phyloP scores from a whole-genome alignment of 2,113 vertebrate genomes.

The Zapornia atra region DNA sequence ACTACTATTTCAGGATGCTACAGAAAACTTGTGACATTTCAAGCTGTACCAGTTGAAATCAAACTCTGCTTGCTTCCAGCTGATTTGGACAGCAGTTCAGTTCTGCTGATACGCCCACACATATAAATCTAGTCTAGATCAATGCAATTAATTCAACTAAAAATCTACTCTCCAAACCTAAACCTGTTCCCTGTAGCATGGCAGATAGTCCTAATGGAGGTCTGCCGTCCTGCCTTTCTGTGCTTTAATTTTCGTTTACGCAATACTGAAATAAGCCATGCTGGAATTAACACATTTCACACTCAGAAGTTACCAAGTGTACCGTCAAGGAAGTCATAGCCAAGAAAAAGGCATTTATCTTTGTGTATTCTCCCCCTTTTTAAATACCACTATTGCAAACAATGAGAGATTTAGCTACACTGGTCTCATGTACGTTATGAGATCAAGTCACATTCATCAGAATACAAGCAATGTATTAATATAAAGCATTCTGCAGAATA shows the following conservation, averaged over 20 bases:
- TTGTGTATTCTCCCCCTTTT: not conserved
- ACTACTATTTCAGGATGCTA: constrained; percentile 34
- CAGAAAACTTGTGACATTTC: constrained; percentile 39
- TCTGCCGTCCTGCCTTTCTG: not conserved
- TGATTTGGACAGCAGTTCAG: not conserved
- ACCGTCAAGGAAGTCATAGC: not conserved
- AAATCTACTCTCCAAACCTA: not conserved
- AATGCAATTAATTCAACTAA: not conserved
- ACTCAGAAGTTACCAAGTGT: not conserved
- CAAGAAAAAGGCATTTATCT: not conserved
- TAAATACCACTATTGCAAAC: not conserved
- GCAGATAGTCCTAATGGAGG: not conserved
- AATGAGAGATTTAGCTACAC: not conserved
- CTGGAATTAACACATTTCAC: not conserved
- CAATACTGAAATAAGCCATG: not conserved
- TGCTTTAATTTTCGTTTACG: not conserved
- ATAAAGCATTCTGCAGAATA: not conserved
- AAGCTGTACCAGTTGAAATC: constrained; percentile 14
- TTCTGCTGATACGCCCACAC: not conserved
- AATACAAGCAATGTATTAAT: not conserved
- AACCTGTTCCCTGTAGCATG: not conserved
- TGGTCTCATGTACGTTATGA: not conserved
- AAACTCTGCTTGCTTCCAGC: not conserved
- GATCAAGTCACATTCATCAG: not conserved
- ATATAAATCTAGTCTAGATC: not conserved